phyloP scores from a whole-genome alignment of 2,113 vertebrate genomes.

The Argyrosomus japonicus region DNA sequence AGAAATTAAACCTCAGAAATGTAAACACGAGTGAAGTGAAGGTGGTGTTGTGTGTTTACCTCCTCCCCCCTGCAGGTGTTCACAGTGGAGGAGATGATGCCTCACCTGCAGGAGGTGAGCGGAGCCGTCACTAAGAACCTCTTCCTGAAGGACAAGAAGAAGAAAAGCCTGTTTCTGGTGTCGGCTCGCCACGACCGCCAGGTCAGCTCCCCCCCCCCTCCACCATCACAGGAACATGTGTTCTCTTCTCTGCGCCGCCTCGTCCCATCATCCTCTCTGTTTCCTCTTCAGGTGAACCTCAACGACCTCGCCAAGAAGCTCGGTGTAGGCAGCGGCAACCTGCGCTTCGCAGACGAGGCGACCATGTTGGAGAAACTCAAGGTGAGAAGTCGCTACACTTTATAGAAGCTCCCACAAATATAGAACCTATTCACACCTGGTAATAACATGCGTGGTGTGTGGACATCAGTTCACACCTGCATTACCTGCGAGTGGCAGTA shows the following conservation, averaged over 20 bases:
- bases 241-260: neutral
- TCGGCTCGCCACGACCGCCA: slow-evolving; percentile 88
- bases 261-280: slow-evolving; percentile 23
- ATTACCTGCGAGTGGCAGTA: too few relatives aligned
- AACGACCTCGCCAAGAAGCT: slow-evolving; percentile 93
- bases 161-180: slow-evolving; percentile 92
- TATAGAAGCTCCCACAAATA: too few relatives aligned
- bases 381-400: slow-evolving; percentile 53
- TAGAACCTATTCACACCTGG: too few relatives aligned
- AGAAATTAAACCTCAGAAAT: too few relatives aligned
- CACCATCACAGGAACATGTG: neutral
- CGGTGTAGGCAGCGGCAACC: slow-evolving; percentile 89
- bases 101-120: slow-evolving; percentile 88
- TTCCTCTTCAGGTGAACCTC: slow-evolving; percentile 80
- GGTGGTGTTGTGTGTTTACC: too few relatives aligned
- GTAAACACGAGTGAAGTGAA: too few relatives aligned
- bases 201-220: slow-evolving; percentile 65
- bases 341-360: slow-evolving; percentile 91
- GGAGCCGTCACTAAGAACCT: slow-evolving; percentile 93
- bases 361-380: slow-evolving; percentile 91
- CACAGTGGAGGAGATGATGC: slow-evolving; percentile 97
- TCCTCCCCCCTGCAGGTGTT: slow-evolving; percentile 86
- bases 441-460: too few relatives aligned
- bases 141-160: slow-evolving; percentile 97
- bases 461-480: too few relatives aligned